phyloP scores from a whole-genome alignment of 2,888 invertebrate genomes.

The Bursaphelenchus okinawaensis region DNA sequence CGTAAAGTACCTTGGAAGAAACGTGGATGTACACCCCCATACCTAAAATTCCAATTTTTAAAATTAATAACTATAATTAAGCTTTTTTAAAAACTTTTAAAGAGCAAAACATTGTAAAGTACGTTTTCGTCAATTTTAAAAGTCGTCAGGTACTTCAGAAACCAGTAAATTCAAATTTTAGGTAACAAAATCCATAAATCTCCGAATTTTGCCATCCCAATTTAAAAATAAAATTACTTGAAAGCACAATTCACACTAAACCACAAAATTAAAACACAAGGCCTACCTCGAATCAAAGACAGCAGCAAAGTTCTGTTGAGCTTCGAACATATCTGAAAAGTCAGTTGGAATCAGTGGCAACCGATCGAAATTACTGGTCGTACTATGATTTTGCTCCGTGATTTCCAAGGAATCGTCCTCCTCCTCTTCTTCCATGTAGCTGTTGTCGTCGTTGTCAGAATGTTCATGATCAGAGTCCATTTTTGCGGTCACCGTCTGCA shows the following conservation, averaged over 20 bases:
- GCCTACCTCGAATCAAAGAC: conserved; percentile 43
- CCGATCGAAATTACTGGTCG: conserved; percentile 10
- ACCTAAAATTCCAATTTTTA: conserved; percentile 17
- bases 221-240: too few relatives aligned
- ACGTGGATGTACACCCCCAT: conserved; percentile 30
- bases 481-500: too few relatives aligned
- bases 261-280: not conserved
- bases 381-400: not conserved
- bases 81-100: too few relatives aligned
- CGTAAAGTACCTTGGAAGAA: conserved; percentile 29
- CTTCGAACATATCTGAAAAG: conserved; percentile 37
- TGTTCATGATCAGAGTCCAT: conserved; percentile 6
- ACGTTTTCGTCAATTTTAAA: too few relatives aligned
- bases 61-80: too few relatives aligned
- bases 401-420: not conserved
- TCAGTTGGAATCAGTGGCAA: conserved; percentile 49
- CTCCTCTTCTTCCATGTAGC: too few relatives aligned
- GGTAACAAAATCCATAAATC: too few relatives aligned
- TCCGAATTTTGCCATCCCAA: too few relatives aligned
- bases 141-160: too few relatives aligned
- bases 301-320: conserved; percentile 46
- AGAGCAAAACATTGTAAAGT: too few relatives aligned
- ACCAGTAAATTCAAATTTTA: too few relatives aligned
- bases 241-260: not conserved
- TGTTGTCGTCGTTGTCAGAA: conserved; percentile 4